Evolutionary conservation across 2,797 vertebrate species (phyloP), one percentile per base, ranked within the genome.

Genomic region (Orestias chungarensis): DNA sequence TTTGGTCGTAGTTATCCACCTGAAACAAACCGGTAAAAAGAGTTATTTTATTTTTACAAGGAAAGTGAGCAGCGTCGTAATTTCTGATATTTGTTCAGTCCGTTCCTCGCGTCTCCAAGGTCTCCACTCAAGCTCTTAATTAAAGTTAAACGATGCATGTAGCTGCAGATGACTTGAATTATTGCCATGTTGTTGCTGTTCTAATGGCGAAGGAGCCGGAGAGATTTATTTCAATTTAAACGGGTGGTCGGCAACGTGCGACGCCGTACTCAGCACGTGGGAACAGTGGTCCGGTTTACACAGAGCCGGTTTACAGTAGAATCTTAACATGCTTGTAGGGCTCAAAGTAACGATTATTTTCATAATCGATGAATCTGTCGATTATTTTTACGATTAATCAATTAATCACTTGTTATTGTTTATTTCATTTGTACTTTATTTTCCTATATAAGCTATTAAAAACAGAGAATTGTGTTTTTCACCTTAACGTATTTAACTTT

Each of bases 141-240:
- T 83, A 82, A 82, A 86, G 68, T 75, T 50, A 83, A 88, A 88
- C 81, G 87, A 78, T 18, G 76, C 72, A 33, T 86, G 79, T 54
- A 44, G 68, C 59, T 55, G 65, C 64, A 50, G 71, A 78, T 10
- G 65, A 71, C 55, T 49, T 78, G 73, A 73, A 52, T 80, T 72
- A 80, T 69, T 78, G 73, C 76, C 12, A 43, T 47, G 67, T 49
- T 69, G 47, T 70, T 23, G 69, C 73, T 40, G n/a, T 50, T 72
- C 31, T 62, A 23, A 55, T 64, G 27, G 3, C 17, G 33, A 64
- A 50, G 67, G 69, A 66, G 69, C 54, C 66, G 64, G 33, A 25
- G 29, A 14, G n/a, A 46, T 74, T 38, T 71, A 18, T 74, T 82
- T 76, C 59, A 40, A 62, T 62, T 42, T 25, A 25, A 25, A 42